Conservation (phyloP, 2,797 vertebrate genomes). For the Labeo calbasu region DNA sequence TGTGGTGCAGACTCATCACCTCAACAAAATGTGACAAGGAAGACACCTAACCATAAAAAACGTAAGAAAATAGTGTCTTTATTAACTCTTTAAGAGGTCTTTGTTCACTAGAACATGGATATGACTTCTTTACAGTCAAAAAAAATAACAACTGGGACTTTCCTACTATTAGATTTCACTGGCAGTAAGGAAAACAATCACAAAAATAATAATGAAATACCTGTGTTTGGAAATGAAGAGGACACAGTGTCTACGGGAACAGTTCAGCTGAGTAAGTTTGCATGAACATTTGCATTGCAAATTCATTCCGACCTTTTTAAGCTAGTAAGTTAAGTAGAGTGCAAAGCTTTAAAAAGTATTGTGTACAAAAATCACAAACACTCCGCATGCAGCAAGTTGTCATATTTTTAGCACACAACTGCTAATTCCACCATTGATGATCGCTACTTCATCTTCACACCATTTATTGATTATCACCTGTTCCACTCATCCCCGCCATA, state of each 20-base stretch:
- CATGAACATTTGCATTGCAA: neutral
- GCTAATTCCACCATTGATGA: neutral
- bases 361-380: neutral
- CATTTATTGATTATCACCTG: neutral
- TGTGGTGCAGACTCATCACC: neutral
- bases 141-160: neutral
- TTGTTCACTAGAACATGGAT: neutral
- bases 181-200: neutral
- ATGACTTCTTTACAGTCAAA: neutral
- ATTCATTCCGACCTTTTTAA: neutral
- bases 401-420: neutral
- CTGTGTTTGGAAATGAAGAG: neutral
- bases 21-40: neutral
- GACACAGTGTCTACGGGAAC: neutral
- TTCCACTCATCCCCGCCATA: neutral
- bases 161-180: neutral
- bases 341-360: neutral
- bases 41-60: neutral
- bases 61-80: neutral
- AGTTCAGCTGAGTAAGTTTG: neutral
- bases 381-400: neutral
- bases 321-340: neutral
- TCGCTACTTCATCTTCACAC: neutral
- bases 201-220: neutral
- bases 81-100: neutral